A percentile compares a stretch with the other conserved stretches of the same genome.
These are phyloP conservation scores for Myotis vivesi DNA, from an alignment of 2,797 vertebrate genomes.

Conservation along the genomic window DNA sequence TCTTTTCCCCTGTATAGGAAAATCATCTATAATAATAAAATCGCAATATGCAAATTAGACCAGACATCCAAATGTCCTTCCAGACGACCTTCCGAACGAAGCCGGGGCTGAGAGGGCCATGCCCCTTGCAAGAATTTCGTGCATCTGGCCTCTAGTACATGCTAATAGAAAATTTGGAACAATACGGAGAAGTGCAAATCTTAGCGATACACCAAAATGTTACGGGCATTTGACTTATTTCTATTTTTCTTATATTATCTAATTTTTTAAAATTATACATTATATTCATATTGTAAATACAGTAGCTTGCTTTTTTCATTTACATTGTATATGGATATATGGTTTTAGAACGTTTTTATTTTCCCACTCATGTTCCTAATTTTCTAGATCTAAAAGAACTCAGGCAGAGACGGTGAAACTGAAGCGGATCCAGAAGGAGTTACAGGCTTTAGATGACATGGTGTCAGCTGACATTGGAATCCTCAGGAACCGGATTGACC, in stretches of 20 bases:
- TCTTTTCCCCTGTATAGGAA: neutral
- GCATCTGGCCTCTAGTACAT: neutral
- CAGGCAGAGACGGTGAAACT: conserved; percentile 95
- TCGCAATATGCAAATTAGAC: too few species aligned
- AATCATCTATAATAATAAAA: neutral
- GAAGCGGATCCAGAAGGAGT: conserved; percentile 93
- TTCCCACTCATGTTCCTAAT: neutral
- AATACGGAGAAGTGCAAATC: neutral
- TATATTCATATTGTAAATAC: neutral
- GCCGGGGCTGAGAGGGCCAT: too few species aligned
- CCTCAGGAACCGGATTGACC: conserved; percentile 92
- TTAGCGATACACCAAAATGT: neutral
- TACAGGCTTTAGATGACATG: conserved; percentile 95
- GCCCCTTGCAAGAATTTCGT: too few species aligned
- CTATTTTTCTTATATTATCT: conserved; percentile 5
- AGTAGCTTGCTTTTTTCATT: neutral
- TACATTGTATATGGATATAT: neutral
- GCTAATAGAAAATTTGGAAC: neutral
- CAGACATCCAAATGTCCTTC: too few species aligned
- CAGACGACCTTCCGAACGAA: too few species aligned
- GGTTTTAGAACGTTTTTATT: neutral
- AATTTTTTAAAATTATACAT: neutral
- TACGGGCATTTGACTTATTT: conserved; percentile 10
- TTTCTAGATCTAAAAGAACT: conserved; percentile 93
- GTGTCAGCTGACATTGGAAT: conserved; percentile 95